Evolutionary conservation across 2,888 invertebrate genomes (phyloP).

Genomic region (Meloe dianella): DNA sequence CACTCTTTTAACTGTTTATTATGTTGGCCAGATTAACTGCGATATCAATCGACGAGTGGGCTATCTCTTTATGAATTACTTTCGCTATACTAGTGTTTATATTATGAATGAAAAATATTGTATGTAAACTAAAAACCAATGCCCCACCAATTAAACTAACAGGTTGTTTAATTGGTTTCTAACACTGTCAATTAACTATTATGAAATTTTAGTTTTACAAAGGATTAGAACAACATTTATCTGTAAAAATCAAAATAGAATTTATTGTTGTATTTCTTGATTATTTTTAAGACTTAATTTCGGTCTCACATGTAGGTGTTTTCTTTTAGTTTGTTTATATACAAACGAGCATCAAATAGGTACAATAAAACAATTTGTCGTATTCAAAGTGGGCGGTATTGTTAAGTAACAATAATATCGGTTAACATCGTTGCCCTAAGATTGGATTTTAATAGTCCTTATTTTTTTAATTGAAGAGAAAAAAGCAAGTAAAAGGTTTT

Average conservation of each 20-base stretch:
- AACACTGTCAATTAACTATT: conserved; percentile 3
- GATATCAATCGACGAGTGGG: conserved; percentile 34
- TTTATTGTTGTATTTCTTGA: neutral
- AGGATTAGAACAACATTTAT: neutral
- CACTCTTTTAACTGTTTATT: conserved; percentile 29
- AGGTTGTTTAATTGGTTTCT: conserved; percentile 7
- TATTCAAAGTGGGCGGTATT: neutral
- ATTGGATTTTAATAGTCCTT: too few species aligned
- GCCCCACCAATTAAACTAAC: conserved; percentile 4
- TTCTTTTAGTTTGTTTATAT: conserved; percentile 2
- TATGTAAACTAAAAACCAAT: neutral
- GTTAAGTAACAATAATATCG: neutral
- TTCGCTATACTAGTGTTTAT: conserved; percentile 36
- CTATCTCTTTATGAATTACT: conserved; percentile 36
- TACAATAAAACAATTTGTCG: conserved; percentile 9
- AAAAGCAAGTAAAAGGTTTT: conserved; percentile 41
- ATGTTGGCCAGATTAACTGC: conserved; percentile 10
- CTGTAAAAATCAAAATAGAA: neutral
- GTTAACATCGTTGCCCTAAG: neutral
- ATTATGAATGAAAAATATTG: conserved; percentile 37
- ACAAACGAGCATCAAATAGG: neutral
- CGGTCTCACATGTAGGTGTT: conserved; percentile 1
- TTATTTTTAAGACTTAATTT: neutral
- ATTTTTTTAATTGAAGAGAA: conserved; percentile 7
- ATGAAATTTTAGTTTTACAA: neutral